Percentiles rank a stretch among this genome's conserved stretches.
Conservation (phyloP, 2,797 vertebrate genomes). For the Bucorvus abyssinicus region DNA sequence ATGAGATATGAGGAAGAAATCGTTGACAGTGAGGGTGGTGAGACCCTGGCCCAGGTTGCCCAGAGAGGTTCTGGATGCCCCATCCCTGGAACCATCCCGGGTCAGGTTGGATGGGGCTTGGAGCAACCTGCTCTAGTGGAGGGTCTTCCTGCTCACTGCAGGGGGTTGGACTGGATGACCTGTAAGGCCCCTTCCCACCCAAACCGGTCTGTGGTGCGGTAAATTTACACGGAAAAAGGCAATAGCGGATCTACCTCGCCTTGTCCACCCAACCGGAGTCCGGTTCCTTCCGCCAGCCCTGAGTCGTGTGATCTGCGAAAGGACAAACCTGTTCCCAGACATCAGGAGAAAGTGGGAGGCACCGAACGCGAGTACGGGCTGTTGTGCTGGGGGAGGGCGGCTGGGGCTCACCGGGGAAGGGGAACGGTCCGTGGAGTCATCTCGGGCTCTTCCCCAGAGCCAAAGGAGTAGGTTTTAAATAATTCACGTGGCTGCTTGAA, state of each 20-base stretch:
- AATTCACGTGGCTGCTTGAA: accelerated
- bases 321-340: neutral
- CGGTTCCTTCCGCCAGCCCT: accelerated
- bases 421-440: accelerated
- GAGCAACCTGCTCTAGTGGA: neutral
- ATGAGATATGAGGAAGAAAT: neutral
- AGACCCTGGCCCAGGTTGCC: neutral
- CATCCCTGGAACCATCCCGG: no score
- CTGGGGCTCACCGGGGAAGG: neutral
- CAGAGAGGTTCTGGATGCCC: neutral
- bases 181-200: no score
- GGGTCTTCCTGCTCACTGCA: neutral
- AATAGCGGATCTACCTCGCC: neutral
- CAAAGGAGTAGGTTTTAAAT: accelerated
- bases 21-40: neutral
- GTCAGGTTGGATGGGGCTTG: neutral
- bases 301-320: neutral
- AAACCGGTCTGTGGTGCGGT: neutral
- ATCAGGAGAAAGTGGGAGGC: neutral
- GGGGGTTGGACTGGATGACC: neutral
- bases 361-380: accelerated
- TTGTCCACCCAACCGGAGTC: accelerated
- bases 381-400: accelerated
- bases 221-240: neutral
- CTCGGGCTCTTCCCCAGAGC: neutral